Evolutionary conservation across 1,140 invertebrate genomes (phyloP).

Genomic region (Kradibia gibbosae): DNA sequence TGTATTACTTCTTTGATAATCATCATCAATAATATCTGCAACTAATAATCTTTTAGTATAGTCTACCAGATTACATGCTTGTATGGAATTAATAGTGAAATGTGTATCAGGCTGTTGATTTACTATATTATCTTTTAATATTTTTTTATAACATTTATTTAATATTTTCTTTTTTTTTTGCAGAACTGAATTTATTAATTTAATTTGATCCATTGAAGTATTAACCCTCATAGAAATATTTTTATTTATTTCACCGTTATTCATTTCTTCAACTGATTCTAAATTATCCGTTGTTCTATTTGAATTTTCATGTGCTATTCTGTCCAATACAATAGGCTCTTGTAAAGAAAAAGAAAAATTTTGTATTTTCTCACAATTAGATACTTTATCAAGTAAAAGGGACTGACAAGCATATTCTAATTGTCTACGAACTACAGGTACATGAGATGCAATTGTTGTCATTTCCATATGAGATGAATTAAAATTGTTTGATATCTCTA

Average conservation of each 20-base stretch:
- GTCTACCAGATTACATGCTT: slow-evolving; percentile 23
- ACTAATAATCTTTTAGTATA: neutral
- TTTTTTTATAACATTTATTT: slow-evolving; percentile 14
- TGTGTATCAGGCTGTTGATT: neutral
- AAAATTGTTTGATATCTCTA: slow-evolving; percentile 17
- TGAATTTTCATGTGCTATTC: slow-evolving; percentile 46
- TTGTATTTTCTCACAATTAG: neutral
- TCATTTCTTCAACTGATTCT: slow-evolving; percentile 7
- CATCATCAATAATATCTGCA: neutral
- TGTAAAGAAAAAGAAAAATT: neutral
- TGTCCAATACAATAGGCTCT: neutral
- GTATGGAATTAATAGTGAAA: slow-evolving; percentile 26
- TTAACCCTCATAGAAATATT: slow-evolving; percentile 61
- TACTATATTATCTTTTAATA: slow-evolving; percentile 13
- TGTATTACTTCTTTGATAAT: neutral
- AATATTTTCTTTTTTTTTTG: slow-evolving; percentile 42
- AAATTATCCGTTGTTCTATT: slow-evolving; percentile 54
- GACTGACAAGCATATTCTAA: neutral
- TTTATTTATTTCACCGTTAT: slow-evolving; percentile 25
- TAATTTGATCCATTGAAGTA: slow-evolving; percentile 56
- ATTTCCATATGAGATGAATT: slow-evolving; percentile 49
- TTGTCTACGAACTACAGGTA: slow-evolving; percentile 46
- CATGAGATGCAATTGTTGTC: slow-evolving; percentile 39
- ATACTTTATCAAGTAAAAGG: neutral
- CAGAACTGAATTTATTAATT: neutral